These are phyloP conservation scores for Cavia aperea DNA, from an alignment of 2,113 vertebrate species.

Conservation along the genomic window DNA sequence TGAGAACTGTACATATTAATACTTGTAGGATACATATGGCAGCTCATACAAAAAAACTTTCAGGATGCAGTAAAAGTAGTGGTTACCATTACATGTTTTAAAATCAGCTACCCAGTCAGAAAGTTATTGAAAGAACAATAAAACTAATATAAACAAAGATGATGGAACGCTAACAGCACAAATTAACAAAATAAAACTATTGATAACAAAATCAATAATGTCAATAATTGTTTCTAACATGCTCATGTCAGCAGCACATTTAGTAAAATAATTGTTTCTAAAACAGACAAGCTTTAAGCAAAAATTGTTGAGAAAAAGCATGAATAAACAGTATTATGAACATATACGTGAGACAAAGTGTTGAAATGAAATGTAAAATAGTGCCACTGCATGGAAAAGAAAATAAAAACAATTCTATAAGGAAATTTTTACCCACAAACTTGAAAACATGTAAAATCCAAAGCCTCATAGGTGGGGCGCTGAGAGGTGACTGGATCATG, in stretches of 20 bases:
- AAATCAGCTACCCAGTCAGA: not conserved
- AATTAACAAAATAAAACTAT: slow-evolving; percentile 25
- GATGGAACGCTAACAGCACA: not conserved
- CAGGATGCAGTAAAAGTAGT: not conserved
- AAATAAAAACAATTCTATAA: not conserved
- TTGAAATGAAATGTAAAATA: not conserved
- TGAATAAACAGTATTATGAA: not conserved
- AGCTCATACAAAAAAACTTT: not conserved
- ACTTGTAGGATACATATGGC: too few species aligned
- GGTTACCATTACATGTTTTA: not conserved
- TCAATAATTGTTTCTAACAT: not conserved
- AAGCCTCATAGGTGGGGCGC: not conserved
- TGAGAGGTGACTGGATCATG: not conserved
- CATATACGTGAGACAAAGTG: not conserved
- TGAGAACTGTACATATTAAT: not conserved
- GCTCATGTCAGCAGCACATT: not conserved
- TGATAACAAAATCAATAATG: not conserved
- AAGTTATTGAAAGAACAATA: slow-evolving; percentile 5
- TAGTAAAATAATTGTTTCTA: not conserved
- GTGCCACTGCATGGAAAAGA: not conserved
- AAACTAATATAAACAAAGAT: slow-evolving; percentile 19
- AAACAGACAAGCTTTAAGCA: not conserved
- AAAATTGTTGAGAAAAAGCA: not conserved
- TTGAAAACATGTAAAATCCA: slow-evolving; percentile 23
- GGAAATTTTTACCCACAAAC: not conserved